phyloP scores from a whole-genome alignment of 2,888 invertebrate genomes.

The Apodemia hepburni region DNA sequence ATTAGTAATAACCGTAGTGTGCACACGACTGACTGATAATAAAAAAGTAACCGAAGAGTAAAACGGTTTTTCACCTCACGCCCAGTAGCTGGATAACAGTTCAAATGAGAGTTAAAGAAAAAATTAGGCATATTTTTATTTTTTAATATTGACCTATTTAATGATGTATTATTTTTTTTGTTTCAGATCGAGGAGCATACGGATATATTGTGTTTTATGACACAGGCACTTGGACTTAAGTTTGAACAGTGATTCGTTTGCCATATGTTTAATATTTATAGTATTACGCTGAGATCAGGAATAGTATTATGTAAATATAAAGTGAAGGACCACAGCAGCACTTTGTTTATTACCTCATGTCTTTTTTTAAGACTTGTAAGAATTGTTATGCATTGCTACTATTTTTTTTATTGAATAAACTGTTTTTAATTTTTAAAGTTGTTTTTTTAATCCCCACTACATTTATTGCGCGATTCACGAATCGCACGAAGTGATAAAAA shows the following conservation, averaged over 20 bases:
- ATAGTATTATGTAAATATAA: conserved; percentile 73
- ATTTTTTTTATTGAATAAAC: conserved; percentile 47
- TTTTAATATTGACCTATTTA: no score
- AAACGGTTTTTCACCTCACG: no score
- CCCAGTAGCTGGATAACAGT: no score
- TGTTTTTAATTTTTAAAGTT: conserved; percentile 9
- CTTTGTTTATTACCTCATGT: conserved; percentile 67
- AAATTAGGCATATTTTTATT: no score
- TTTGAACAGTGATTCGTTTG: conserved; percentile 62
- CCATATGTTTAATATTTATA: conserved; percentile 30
- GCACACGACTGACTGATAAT: no score
- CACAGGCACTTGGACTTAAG: conserved; percentile 84
- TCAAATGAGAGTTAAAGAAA: no score
- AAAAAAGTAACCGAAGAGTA: no score
- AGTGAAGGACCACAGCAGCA: conserved; percentile 41
- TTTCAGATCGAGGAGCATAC: conserved; percentile 95
- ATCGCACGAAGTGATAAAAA: no score
- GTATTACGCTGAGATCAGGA: conserved; percentile 30
- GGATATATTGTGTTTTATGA: conserved; percentile 93
- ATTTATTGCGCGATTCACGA: no score
- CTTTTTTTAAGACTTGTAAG: conserved; percentile 57
- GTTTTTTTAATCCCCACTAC: no score
- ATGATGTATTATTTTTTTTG: conserved; percentile 33
- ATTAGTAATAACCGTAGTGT: no score
- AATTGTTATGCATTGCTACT: conserved; percentile 75